Conservation (phyloP, 2,797 vertebrate species). For the Eulemur coronatus region DNA sequence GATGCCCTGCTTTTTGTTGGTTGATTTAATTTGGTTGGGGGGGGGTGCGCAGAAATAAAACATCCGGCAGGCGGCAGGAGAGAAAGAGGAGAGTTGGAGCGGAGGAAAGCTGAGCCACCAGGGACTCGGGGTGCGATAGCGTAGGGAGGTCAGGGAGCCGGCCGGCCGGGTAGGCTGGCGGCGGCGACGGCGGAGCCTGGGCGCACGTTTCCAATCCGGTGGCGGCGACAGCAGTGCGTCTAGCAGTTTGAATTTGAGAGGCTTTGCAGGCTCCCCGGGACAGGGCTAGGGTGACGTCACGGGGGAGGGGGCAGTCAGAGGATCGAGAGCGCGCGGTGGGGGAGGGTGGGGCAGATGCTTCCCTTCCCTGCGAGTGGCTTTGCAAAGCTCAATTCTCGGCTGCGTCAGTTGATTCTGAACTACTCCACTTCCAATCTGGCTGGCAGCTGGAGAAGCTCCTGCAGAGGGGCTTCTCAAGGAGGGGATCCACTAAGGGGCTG, state of each 20-base stretch:
- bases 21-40: conserved; percentile 52
- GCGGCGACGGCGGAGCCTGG: neutral
- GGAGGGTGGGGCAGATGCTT: conserved; percentile 62
- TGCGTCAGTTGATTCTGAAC: conserved; percentile 61
- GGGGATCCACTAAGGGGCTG: neutral
- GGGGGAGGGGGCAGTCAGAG: conserved; percentile 50
- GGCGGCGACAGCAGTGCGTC: conserved; percentile 42
- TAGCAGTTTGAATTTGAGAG: conserved; percentile 74
- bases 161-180: neutral
- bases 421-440: conserved; percentile 14
- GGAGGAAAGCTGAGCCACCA: neutral
- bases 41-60: conserved; percentile 25
- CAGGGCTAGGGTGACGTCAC: conserved; percentile 79
- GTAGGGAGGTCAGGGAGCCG: neutral
- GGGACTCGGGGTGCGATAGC: neutral
- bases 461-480: neutral
- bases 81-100: neutral
- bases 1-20: conserved; percentile 32
- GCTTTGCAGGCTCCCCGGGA: conserved; percentile 71
- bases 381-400: conserved; percentile 60
- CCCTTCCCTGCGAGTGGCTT: conserved; percentile 57
- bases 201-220: conserved; percentile 49
- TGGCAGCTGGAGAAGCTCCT: neutral
- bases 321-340: conserved; percentile 32
- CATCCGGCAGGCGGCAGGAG: conserved; percentile 12